Evolutionary conservation across 2,888 invertebrate species (phyloP), one percentile per base, ranked within the genome.

Genomic region (Tetragonisca angustula): DNA sequence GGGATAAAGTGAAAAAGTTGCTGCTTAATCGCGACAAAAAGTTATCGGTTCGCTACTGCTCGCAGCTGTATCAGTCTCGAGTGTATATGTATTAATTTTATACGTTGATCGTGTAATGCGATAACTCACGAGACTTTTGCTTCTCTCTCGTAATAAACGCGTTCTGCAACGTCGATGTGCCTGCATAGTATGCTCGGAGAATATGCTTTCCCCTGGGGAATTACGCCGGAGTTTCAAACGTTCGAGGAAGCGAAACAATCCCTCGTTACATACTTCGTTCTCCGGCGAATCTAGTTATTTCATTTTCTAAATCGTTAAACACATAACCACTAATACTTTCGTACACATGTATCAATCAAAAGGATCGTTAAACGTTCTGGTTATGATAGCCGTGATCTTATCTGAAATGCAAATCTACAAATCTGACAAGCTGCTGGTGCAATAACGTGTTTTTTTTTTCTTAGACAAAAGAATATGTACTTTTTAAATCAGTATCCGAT

Each of bases 301-400:
- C 71, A 69, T 69, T 81, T 64, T 50, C 24, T 17, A 21, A 49
- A 79, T 79, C 68, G 73, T 61, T 62, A 54, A 71, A n/a, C 21
- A 52, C 4, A 56, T 62, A 75, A 68, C 54, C 54, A 15, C 17
- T 52, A 9, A 9, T 36, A 6, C n/a, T 21, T 24, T 54, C 4
- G 36, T 19, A 67, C 27, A n/a, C 15, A n/a, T n/a, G 21, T 3
- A 21, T 68, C 43, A 72, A 62, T 78, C 79, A 36, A 49, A 50
- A n/a, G 32, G 15, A 15, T 11, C 67, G 68, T 65, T 32, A 61
- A 75, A 43, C 13, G 19, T 24, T 36, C 27, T 32, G 1, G 17
- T n/a, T 4, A 13, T n/a, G n/a, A 11, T 6, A 67, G 1, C 19
- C 24, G 11, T 5, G 36, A 52, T 65, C 52, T 52, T 52, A 61